Percentiles rank a stretch among this genome's conserved stretches.
phyloP scores from a whole-genome alignment of 2,113 vertebrate genomes.

The Eptatretus burgeri region DNA sequence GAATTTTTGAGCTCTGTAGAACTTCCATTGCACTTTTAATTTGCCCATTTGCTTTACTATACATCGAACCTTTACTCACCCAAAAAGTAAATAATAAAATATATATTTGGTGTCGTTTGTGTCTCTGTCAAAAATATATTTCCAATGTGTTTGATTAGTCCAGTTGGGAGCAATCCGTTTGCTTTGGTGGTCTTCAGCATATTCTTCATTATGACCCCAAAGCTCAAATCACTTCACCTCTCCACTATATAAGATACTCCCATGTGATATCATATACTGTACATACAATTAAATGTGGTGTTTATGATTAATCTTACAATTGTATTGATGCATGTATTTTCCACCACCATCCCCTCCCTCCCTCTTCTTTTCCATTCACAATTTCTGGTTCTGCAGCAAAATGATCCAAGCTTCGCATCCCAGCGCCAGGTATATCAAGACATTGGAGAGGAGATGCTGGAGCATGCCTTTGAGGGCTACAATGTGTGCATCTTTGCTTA shows the following conservation, averaged over 20 bases:
- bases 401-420: conserved; percentile 67
- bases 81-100: too few relatives aligned
- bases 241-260: neutral
- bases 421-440: conserved; percentile 87
- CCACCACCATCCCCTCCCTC: neutral
- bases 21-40: too few relatives aligned
- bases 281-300: neutral
- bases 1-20: too few relatives aligned
- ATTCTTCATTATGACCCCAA: too few relatives aligned
- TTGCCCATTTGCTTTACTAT: too few relatives aligned
- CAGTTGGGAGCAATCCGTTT: too few relatives aligned
- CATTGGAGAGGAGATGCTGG: conserved; percentile 89
- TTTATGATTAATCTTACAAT: neutral
- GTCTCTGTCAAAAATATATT: too few relatives aligned
- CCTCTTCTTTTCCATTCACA: neutral
- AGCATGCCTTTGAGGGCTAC: conserved; percentile 85
- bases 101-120: too few relatives aligned
- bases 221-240: too few relatives aligned
- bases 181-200: too few relatives aligned
- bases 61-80: too few relatives aligned
- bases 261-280: neutral
- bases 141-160: too few relatives aligned
- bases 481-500: conserved; percentile 97
- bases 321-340: neutral
- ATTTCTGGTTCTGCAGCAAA: conserved; percentile 23